Evolutionary conservation across 2,113 vertebrate genomes (phyloP).

Genomic region (Rhineura floridana): DNA sequence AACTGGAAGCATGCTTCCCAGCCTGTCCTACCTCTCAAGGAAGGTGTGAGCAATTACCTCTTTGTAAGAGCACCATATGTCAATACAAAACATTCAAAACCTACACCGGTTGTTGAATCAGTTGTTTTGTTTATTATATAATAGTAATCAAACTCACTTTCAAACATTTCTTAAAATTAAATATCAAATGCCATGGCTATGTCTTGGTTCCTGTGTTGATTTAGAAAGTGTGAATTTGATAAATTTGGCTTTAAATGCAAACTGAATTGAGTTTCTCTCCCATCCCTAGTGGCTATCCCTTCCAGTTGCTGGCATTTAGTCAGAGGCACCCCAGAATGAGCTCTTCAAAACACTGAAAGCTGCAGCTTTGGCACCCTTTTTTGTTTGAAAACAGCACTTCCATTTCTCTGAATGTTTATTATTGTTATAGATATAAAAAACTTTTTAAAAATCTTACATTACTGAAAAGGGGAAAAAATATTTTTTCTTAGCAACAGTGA

Average conservation of each 20-base stretch:
- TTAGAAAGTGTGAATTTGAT: too few species aligned
- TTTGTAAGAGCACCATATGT: background rate
- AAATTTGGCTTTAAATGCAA: too few species aligned
- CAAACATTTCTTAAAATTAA: background rate
- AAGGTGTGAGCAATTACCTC: too few species aligned
- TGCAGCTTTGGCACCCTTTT: background rate
- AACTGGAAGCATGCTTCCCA: background rate
- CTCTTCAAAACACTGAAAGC: background rate
- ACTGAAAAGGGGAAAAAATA: too few species aligned
- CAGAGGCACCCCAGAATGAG: background rate
- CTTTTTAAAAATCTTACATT: background rate
- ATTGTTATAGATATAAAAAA: background rate
- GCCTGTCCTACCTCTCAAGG: background rate
- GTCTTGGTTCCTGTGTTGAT: too few species aligned
- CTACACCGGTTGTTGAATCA: background rate
- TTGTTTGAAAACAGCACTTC: background rate
- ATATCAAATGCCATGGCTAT: background rate
- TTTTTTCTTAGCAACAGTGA: background rate
- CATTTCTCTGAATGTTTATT: background rate
- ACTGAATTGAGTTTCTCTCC: too few species aligned
- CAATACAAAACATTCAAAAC: background rate
- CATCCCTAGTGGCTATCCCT: background rate
- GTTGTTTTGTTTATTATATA: background rate
- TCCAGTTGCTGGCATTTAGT: background rate
- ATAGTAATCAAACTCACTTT: background rate